Conservation (phyloP, 1,140 invertebrate species). For the Vanessa atalanta region DNA sequence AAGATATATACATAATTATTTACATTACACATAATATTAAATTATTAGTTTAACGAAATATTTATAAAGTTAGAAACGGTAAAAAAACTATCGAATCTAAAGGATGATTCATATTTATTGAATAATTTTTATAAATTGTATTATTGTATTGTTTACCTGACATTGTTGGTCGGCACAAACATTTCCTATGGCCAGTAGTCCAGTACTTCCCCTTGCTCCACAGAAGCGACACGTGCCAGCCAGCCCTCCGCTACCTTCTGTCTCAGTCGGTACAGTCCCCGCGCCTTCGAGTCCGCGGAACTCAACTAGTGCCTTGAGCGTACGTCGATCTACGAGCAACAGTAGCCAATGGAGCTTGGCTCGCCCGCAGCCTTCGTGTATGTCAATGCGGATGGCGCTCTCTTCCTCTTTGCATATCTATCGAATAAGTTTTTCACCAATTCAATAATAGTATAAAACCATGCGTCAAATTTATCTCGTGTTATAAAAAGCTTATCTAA, state of each 20-base stretch:
- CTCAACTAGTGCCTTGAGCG: slow-evolving; percentile 96
- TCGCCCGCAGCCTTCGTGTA: slow-evolving; percentile 97
- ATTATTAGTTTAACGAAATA: no score
- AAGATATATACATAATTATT: neutral
- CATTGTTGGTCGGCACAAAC: slow-evolving; percentile 97
- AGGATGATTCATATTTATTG: no score
- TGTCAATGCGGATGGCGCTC: slow-evolving; percentile 95
- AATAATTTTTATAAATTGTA: neutral
- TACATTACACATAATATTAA: neutral
- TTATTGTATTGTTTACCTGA: slow-evolving; percentile 81
- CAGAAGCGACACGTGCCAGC: slow-evolving; percentile 96
- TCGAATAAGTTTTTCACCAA: neutral
- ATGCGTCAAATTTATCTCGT: no score
- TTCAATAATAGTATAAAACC: slow-evolving; percentile 14
- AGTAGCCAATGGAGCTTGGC: slow-evolving; percentile 98
- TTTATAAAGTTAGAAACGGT: no score
- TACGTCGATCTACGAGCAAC: slow-evolving; percentile 94
- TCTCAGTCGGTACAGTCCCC: slow-evolving; percentile 29
- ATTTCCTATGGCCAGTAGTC: slow-evolving; percentile 93
- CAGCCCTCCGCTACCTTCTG: slow-evolving; percentile 63
- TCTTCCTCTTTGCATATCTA: slow-evolving; percentile 96
- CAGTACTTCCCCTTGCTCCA: slow-evolving; percentile 90
- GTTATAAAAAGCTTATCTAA: no score
- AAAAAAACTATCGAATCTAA: no score
- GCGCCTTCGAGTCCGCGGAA: slow-evolving; percentile 86